Base-by-base conservation (phyloP, 2,888 invertebrate genomes). In the Metellina segmentata region DNA sequence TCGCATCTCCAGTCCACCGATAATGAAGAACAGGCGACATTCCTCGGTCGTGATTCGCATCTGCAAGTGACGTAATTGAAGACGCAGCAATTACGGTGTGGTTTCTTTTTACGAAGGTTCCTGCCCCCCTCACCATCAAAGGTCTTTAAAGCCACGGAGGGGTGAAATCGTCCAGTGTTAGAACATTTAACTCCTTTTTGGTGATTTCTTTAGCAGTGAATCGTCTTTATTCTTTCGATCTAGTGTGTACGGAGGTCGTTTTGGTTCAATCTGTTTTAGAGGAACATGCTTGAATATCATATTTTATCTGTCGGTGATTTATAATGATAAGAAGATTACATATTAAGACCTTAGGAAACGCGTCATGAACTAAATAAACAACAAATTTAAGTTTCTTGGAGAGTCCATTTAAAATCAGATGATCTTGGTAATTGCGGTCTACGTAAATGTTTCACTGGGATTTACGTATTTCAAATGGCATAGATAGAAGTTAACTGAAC, bases 61-160 rank as follows among this genome's bases (percentile, higher is more conserved):
- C 79, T 79, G 79, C 79, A 16, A 61, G 53, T 79, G 79, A 79
- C 79, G 79, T 61, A n/a, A 7, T 61, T 79, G 34, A 79, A 79
- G 79, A 79, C 53, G 34, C 16, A 16, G 79, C 79, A 79, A 79
- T 79, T 79, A 61, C 61, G 53, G 34, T 61, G 13, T 19, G 61
- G n/a, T 61, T 77, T 34, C 61, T 79, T 79, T 79, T 72, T 72
- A 34, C 53, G 19, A 20, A 7, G 53, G 20, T 34, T 1, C 34
- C 34, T 4, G 34, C n/a, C n/a, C n/a, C n/a, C n/a, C n/a, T n/a
- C n/a, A n/a, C 19, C 16, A 19, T 19, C 19, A 13, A 51, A 77
- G 51, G 52, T 16, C 77, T 77, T 51, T 77, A 7, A 48, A 75
- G 48, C 8, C 48, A 34, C 13, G 48, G 49, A 75, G 49, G 7